A percentile compares a stretch with the other conserved stretches of the same genome.
These are phyloP conservation scores for Sebastes matsubarae DNA, from an alignment of 2,797 vertebrate species.

Conservation along the genomic window DNA sequence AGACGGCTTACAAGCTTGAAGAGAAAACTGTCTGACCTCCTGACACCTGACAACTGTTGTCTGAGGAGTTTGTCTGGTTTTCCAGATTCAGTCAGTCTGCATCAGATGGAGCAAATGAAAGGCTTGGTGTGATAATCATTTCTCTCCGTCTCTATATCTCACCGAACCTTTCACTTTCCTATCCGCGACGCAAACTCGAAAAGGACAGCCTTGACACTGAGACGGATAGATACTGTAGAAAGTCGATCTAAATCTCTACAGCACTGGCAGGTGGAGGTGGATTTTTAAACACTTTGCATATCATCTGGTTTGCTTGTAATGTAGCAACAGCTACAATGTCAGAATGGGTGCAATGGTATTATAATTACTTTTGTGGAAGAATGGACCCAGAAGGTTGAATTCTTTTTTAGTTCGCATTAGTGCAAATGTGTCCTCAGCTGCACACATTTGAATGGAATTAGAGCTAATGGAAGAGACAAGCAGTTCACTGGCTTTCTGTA, in stretches of 20 bases:
- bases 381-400: not conserved
- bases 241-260: not conserved
- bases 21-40: slow-evolving; percentile 7
- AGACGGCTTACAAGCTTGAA: not conserved
- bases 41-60: slow-evolving; percentile 4
- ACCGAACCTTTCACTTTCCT: slow-evolving; percentile 1
- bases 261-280: not conserved
- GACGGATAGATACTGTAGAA: not conserved
- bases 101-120: slow-evolving; percentile 15
- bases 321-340: not conserved
- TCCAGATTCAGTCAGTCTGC: slow-evolving; percentile 12
- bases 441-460: slow-evolving; percentile 8
- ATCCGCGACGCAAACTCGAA: not conserved
- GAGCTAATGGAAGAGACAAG: slow-evolving; percentile 38
- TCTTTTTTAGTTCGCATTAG: slow-evolving; percentile 14
- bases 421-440: not conserved
- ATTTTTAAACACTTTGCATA: not conserved
- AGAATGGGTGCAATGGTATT: not conserved
- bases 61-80: slow-evolving; percentile 22
- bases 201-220: slow-evolving; percentile 14
- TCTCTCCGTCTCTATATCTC: not conserved
- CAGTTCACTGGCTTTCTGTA: slow-evolving; percentile 19
- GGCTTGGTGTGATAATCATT: slow-evolving; percentile 8
- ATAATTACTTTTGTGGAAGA: not conserved
- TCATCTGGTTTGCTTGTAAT: not conserved